Conservation (phyloP, 1,140 invertebrate genomes). For the Drosophila parvula region DNA sequence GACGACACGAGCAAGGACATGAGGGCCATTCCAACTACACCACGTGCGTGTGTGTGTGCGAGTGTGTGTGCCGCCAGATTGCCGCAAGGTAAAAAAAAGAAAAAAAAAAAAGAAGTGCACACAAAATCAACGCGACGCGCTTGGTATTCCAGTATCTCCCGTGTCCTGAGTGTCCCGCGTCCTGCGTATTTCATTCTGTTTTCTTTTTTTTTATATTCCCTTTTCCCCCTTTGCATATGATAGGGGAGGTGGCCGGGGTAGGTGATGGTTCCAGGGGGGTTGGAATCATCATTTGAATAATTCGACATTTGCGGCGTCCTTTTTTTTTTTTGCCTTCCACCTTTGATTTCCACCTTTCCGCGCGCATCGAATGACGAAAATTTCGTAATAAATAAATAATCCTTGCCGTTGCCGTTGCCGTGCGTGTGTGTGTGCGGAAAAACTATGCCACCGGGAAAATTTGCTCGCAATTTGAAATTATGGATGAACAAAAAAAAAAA, state of each 20-base stretch:
- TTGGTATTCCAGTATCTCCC: slow-evolving; percentile 54
- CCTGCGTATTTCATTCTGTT: slow-evolving; percentile 50
- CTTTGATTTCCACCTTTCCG: slow-evolving; percentile 71
- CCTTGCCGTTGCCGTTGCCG: slow-evolving; percentile 41
- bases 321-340: slow-evolving; percentile 50
- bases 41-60: slow-evolving; percentile 26
- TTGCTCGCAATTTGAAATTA: slow-evolving; percentile 80
- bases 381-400: slow-evolving; percentile 82
- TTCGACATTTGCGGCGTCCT: slow-evolving; percentile 75
- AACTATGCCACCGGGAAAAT: slow-evolving; percentile 68
- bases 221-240: slow-evolving; percentile 69
- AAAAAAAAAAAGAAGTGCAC: slow-evolving; percentile 66
- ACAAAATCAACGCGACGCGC: slow-evolving; percentile 69
- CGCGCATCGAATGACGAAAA: slow-evolving; percentile 81
- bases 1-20: slow-evolving; percentile 56
- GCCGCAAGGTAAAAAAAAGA: slow-evolving; percentile 65
- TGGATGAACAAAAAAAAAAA: slow-evolving; percentile 56
- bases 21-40: slow-evolving; percentile 61
- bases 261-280: slow-evolving; percentile 43
- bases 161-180: slow-evolving; percentile 44
- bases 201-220: background rate
- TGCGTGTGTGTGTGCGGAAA: slow-evolving; percentile 48
- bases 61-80: slow-evolving; percentile 66
- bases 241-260: slow-evolving; percentile 16
- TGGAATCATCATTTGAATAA: slow-evolving; percentile 82